Percentiles rank a stretch among this genome's conserved stretches.
These are phyloP conservation scores for Bombus superbus DNA, from an alignment of 1,140 invertebrate species.

Conservation along the genomic window DNA sequence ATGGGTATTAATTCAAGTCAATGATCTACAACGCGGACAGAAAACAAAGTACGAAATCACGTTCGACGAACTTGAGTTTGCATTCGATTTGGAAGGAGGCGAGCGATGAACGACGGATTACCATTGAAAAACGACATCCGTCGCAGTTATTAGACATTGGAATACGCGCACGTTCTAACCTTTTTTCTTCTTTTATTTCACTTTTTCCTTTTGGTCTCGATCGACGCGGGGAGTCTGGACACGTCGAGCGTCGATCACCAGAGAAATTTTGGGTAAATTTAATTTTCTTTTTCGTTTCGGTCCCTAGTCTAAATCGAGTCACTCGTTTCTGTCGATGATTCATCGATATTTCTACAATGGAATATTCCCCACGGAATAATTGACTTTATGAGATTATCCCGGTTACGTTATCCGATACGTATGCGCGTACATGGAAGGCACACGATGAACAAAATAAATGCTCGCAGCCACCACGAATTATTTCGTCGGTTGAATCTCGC, in stretches of 20 bases:
- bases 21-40: background rate
- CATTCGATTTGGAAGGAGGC: background rate
- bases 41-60: constrained; percentile 19
- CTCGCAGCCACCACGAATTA: constrained; percentile 41
- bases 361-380: constrained; percentile 73
- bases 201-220: background rate
- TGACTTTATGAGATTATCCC: constrained; percentile 75
- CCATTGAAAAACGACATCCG: constrained; percentile 26
- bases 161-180: background rate
- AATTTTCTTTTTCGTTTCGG: constrained; percentile 62
- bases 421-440: constrained; percentile 3
- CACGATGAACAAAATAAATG: constrained; percentile 64
- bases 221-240: constrained; percentile 41
- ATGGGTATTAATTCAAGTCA: too few relatives aligned
- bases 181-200: background rate
- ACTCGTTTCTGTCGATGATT: constrained; percentile 71
- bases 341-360: constrained; percentile 74
- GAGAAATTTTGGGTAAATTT: constrained; percentile 66
- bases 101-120: background rate
- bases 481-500: constrained; percentile 23
- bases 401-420: constrained; percentile 57
- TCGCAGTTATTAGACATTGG: constrained; percentile 44
- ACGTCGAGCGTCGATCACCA: constrained; percentile 56
- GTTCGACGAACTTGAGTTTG: background rate
- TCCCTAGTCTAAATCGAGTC: constrained; percentile 67